A percentile compares a stretch with the other conserved stretches of the same genome.
Conservation (phyloP, 2,888 invertebrate species). For the Tipula helvola region DNA sequence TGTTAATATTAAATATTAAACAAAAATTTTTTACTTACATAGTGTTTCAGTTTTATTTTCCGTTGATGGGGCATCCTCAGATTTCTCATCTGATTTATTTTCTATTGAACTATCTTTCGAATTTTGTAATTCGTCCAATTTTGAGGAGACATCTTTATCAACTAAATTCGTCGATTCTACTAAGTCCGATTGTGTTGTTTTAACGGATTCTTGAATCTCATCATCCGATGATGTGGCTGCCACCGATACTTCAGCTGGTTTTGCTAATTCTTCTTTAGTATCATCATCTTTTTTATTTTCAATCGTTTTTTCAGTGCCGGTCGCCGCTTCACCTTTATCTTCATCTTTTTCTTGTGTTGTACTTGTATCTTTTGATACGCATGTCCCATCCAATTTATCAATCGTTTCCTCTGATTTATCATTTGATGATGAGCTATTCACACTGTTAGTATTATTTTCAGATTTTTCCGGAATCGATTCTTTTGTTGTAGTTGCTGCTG, state of each 20-base stretch:
- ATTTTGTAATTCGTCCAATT: not conserved
- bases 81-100: slow-evolving; percentile 1
- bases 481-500: not conserved
- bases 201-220: not conserved
- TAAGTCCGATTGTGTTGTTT: not conserved
- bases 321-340: not conserved
- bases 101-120: not conserved
- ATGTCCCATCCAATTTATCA: not conserved
- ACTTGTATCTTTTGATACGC: not conserved
- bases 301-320: slow-evolving; percentile 19
- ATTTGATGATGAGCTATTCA: not conserved
- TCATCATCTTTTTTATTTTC: slow-evolving; percentile 33
- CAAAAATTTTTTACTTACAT: not conserved
- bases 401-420: not conserved
- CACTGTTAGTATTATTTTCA: not conserved
- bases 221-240: not conserved
- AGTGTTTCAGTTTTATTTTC: not conserved
- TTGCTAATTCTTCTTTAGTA: slow-evolving; percentile 14
- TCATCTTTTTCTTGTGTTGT: not conserved
- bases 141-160: not conserved
- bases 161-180: not conserved
- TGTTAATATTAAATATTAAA: not conserved
- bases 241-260: not conserved
- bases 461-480: not conserved
- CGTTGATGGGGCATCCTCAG: not conserved